These are phyloP conservation scores for Flexamia atlantica DNA, from an alignment of 2,888 invertebrate species.

Conservation along the genomic window DNA sequence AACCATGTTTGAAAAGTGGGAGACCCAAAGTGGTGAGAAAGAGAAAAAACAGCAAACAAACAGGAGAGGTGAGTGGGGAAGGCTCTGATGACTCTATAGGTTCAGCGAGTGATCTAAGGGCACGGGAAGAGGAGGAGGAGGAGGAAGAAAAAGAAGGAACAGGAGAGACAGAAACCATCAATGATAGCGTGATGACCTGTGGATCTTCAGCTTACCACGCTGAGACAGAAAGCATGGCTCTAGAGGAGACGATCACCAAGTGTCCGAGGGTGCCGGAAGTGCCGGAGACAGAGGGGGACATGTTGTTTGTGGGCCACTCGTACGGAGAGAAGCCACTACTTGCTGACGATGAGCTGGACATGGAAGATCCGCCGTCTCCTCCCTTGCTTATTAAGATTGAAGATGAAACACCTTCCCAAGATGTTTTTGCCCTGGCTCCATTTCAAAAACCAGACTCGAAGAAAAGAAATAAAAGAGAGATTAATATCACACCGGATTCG, in stretches of 20 bases:
- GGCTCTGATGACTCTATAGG: constrained; percentile 84
- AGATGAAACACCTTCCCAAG: constrained; percentile 72
- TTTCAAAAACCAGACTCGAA: constrained; percentile 74
- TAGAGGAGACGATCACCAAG: constrained; percentile 74
- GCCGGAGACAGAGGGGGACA: constrained; percentile 73
- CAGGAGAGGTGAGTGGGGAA: constrained; percentile 72
- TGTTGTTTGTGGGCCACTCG: constrained; percentile 84
- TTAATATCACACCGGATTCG: constrained; percentile 60
- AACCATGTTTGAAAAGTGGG: constrained; percentile 27
- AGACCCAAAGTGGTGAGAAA: constrained; percentile 67
- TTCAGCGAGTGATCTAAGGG: constrained; percentile 83
- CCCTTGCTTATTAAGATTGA: constrained; percentile 66
- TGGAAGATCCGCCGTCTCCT: constrained; percentile 73
- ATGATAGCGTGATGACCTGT: constrained; percentile 82
- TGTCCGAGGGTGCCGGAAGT: constrained; percentile 71
- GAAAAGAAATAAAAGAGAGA: constrained; percentile 62
- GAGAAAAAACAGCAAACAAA: constrained; percentile 58
- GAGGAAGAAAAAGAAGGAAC: constrained; percentile 75
- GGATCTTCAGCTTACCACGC: constrained; percentile 85
- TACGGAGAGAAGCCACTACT: constrained; percentile 87
- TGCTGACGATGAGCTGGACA: constrained; percentile 87
- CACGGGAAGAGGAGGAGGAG: constrained; percentile 76
- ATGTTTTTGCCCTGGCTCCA: constrained; percentile 85
- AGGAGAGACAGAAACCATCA: constrained; percentile 77
- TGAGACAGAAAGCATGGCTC: constrained; percentile 82